Conservation (phyloP, 2,888 invertebrate species). For the Myathropa florea region DNA sequence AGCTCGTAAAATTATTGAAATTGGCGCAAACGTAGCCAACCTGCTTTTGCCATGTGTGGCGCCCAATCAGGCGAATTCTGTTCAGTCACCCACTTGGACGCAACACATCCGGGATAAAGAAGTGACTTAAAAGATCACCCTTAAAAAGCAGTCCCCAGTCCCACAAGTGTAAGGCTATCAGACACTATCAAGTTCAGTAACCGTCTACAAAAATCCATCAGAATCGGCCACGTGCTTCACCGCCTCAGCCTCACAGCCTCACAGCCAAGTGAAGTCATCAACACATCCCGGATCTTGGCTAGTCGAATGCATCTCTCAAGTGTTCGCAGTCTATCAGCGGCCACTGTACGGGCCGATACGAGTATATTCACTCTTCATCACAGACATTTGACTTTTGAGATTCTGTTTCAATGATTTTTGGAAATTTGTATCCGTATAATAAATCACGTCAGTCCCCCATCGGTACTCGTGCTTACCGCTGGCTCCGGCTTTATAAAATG, state of each 20-base stretch:
- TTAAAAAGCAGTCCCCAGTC: background rate
- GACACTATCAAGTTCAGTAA: background rate
- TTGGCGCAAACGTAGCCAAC: too few relatives aligned
- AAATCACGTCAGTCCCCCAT: conserved; percentile 65
- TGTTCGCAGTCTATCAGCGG: conserved; percentile 3
- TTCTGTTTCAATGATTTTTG: conserved; percentile 61
- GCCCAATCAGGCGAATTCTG: background rate
- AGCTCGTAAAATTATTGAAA: too few relatives aligned
- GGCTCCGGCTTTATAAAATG: conserved; percentile 53
- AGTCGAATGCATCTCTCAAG: background rate
- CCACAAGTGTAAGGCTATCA: too few relatives aligned
- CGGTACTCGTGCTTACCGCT: conserved; percentile 48
- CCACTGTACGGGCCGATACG: conserved; percentile 5
- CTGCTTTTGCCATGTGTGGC: background rate
- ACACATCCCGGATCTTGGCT: background rate
- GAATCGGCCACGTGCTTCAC: background rate
- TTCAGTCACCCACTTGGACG: background rate
- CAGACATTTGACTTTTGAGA: conserved; percentile 41
- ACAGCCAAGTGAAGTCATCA: conserved; percentile 15
- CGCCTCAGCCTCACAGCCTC: background rate
- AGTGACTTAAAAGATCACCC: background rate
- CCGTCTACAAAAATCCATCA: background rate
- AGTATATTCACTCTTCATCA: background rate
- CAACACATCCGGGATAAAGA: background rate
- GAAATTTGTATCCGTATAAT: conserved; percentile 67